Base-by-base conservation (phyloP, 2,888 invertebrate genomes). In the Nineta flava region DNA sequence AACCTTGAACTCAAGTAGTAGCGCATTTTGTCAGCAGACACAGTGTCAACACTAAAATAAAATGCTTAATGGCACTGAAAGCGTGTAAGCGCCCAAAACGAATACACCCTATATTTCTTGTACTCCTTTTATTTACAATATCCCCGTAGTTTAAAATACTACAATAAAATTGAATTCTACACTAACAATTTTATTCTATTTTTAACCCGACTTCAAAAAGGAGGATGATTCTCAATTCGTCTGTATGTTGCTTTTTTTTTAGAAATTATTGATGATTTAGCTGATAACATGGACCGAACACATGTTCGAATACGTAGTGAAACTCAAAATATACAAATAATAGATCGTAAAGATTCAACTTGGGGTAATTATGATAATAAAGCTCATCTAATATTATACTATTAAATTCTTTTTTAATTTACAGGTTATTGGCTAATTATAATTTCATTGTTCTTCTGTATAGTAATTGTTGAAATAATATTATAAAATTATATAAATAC, bases 201-300 rank as follows among this genome's bases (percentile, higher is more conserved):
- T n/a, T n/a, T n/a, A n/a, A n/a, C n/a, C n/a, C n/a, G n/a, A n/a
- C n/a, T n/a, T n/a, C n/a, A n/a, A n/a, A n/a, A n/a, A n/a, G n/a
- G n/a, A n/a, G n/a, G n/a, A n/a, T n/a, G n/a, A n/a, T n/a, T n/a
- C n/a, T n/a, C n/a, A n/a, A n/a, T n/a, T n/a, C n/a, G 32, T 48
- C 17, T 17, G 45, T 53, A 49, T 31, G n/a, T n/a, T n/a, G n/a
- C n/a, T n/a, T 55, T 54, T 53, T 54, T 67, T 68, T 10, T 58
- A 84, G 85, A 81, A 60, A 75, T 88, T 51, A 72, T 88, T 54
- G 86, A 86, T 59, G 83, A 83, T 62, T 73, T 88, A 53, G 77
- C 78, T 1, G 79, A 79, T 52, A 79, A 79, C 52, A 79, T 84
- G 62, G 85, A 85, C 53, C 66, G 74, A 51, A 84, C 85, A 1